Percentiles rank a stretch among this genome's conserved stretches.
Conservation (phyloP, 2,797 vertebrate species). For the Danio albolineatus region DNA sequence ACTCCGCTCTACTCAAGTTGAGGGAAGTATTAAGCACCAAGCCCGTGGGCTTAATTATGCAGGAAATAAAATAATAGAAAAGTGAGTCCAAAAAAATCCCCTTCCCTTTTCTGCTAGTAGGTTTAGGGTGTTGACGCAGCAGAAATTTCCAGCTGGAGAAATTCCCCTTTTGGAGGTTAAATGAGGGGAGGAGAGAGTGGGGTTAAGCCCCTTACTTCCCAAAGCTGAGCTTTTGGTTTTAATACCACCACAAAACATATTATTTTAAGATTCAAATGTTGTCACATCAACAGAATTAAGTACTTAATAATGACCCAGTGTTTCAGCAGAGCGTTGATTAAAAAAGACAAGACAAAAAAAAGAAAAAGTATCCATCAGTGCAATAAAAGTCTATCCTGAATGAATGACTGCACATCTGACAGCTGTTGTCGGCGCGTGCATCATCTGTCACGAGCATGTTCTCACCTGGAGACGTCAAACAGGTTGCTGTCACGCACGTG, state of each 20-base stretch:
- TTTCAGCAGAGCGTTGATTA: neutral
- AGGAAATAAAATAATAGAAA: slow-evolving; percentile 29
- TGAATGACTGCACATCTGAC: slow-evolving; percentile 48
- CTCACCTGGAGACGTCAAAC: slow-evolving; percentile 68
- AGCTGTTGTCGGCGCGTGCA: slow-evolving; percentile 46
- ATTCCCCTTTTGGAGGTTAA: slow-evolving; percentile 87
- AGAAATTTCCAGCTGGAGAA: slow-evolving; percentile 93
- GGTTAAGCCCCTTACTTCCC: slow-evolving; percentile 75
- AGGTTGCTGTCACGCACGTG: slow-evolving; percentile 55
- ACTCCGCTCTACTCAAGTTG: slow-evolving; percentile 71
- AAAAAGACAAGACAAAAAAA: slow-evolving; percentile 1
- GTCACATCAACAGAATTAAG: neutral
- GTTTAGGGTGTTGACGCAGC: slow-evolving; percentile 93
- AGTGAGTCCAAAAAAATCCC: slow-evolving; percentile 58
- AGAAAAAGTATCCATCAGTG: slow-evolving; percentile 25
- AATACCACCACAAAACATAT: slow-evolving; percentile 60
- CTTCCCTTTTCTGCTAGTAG: slow-evolving; percentile 70
- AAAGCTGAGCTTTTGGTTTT: slow-evolving; percentile 70
- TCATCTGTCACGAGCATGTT: slow-evolving; percentile 43
- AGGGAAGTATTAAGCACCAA: slow-evolving; percentile 41
- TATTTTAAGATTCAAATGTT: neutral
- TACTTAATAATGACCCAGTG: neutral
- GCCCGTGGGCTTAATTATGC: neutral
- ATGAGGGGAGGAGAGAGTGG: slow-evolving; percentile 72
- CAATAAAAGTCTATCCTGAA: slow-evolving; percentile 26